These are phyloP conservation scores for Tragulus kanchil DNA, from an alignment of 2,113 vertebrate genomes.

Conservation along the genomic window DNA sequence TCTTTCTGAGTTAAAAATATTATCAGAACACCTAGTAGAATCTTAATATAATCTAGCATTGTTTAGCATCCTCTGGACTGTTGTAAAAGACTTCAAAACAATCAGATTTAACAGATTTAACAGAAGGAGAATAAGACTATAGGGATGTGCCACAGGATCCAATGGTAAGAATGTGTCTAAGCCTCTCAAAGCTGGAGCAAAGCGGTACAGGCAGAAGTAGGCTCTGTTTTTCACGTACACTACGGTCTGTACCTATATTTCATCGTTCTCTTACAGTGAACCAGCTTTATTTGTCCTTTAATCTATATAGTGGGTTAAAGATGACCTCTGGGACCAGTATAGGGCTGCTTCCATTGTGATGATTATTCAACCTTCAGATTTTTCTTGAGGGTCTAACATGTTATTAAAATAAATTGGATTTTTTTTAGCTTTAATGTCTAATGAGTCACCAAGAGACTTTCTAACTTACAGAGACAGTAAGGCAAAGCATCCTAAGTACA, in stretches of 20 bases:
- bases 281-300: background rate
- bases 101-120: background rate
- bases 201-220: background rate
- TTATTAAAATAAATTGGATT: background rate
- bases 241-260: background rate
- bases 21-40: background rate
- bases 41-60: background rate
- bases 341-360: background rate
- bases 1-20: background rate
- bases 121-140: background rate
- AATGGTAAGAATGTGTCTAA: too few relatives aligned
- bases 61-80: background rate
- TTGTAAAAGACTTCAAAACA: background rate
- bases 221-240: accelerated
- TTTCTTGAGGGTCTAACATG: background rate
- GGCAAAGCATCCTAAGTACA: accelerated
- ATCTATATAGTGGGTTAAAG: background rate
- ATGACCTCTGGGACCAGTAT: background rate
- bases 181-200: background rate
- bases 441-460: background rate
- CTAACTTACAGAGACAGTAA: background rate
- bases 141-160: background rate
- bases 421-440: background rate
- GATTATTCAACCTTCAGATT: background rate
- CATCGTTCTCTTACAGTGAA: accelerated